Percentiles rank a stretch among this genome's conserved stretches.
Conservation (phyloP, 2,113 vertebrate genomes). For the Aspidoscelis tigris region DNA sequence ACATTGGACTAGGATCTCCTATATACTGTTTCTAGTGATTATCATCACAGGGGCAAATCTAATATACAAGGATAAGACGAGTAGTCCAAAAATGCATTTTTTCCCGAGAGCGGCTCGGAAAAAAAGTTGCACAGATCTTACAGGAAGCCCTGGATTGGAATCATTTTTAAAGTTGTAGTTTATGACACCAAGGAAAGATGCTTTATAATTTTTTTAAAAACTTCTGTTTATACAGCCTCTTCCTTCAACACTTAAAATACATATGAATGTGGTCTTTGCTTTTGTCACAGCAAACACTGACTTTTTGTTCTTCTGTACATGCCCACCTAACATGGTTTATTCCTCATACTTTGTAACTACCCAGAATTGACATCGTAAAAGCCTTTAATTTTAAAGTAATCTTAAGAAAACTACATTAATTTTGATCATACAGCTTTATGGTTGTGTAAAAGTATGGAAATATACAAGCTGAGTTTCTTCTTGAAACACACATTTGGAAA, state of each 20-base stretch:
- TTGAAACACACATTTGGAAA: neutral
- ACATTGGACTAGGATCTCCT: no score
- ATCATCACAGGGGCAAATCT: no score
- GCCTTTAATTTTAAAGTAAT: neutral
- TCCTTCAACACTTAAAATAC: neutral
- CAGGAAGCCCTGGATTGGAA: neutral
- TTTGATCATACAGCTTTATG: neutral
- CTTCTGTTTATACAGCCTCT: constrained; percentile 9
- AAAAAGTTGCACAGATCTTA: neutral
- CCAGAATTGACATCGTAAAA: neutral
- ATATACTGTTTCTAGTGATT: no score
- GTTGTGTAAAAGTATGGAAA: neutral
- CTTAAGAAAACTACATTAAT: neutral
- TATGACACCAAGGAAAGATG: neutral
- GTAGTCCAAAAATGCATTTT: neutral
- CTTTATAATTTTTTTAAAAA: constrained; percentile 7
- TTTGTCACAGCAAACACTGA: neutral
- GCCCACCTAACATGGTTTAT: neutral
- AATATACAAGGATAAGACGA: neutral
- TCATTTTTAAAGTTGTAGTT: neutral
- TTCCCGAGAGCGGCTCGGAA: constrained; percentile 20
- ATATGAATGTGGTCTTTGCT: constrained; percentile 20
- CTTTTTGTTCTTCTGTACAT: neutral
- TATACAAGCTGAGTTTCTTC: neutral
- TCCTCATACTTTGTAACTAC: neutral